Conservation (phyloP, 2,888 invertebrate species). For the Calameuta idolon region DNA sequence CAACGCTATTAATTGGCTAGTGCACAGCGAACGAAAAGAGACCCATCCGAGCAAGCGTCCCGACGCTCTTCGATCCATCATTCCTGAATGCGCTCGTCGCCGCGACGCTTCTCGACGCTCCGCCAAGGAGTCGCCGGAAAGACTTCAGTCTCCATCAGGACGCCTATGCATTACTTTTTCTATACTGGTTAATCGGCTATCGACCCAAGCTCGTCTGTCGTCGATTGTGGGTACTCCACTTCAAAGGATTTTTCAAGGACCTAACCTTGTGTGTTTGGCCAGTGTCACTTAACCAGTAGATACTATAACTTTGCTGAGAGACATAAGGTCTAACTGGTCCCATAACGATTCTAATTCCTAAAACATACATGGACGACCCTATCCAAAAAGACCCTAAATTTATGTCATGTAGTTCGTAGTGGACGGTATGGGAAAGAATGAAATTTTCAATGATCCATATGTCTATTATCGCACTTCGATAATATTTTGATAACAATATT, state of each 20-base stretch:
- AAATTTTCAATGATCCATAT: background rate
- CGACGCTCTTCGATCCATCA: background rate
- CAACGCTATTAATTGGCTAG: slow-evolving; percentile 40
- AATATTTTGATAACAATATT: background rate
- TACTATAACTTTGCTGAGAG: background rate
- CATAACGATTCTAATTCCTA: background rate
- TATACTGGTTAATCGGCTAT: background rate
- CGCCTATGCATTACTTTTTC: background rate
- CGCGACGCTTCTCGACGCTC: background rate
- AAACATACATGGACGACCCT: background rate
- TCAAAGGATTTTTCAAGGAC: background rate
- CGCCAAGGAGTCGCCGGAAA: background rate
- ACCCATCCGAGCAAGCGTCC: background rate
- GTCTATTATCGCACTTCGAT: background rate
- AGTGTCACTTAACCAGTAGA: background rate
- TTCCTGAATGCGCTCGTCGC: background rate
- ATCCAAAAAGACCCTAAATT: background rate
- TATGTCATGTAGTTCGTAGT: background rate
- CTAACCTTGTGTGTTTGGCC: background rate
- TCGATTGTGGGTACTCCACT: background rate
- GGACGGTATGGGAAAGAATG: background rate
- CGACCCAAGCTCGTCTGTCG: background rate
- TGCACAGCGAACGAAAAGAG: background rate
- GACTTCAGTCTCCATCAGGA: background rate
- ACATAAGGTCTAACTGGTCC: background rate